Evolutionary conservation across 35 echinoderm and acorn worm species (phyloP), one percentile per base, ranked within the genome.

Genomic region (Amphiura filiformis): DNA sequence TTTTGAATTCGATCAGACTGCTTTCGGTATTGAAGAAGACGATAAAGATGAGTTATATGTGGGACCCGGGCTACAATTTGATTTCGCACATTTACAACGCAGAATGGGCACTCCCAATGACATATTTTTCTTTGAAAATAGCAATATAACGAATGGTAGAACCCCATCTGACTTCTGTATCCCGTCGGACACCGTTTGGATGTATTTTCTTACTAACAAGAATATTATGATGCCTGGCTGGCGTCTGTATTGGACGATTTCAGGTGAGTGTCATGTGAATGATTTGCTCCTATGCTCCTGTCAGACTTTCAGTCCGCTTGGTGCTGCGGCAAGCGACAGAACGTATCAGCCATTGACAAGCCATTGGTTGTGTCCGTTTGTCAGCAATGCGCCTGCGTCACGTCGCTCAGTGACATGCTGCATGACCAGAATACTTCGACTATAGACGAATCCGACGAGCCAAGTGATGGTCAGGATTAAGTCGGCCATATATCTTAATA

Each of bases 41-140:
- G 20, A 80, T 35, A 93, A 93, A 70, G 91, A 93, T 80, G 91
- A 93, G 31, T 79, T 93, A 18, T 93, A 93, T 64, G 81, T 93
- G 76, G 91, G 86, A 31, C 78, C 57, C 14, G 87, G 91, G 34
- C 39, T 93, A 57, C 0, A 9, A 0, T 87, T 82, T 23, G 35
- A 38, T 34, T 49, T 41, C 31, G 31, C 39, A 0, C 22, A 44
- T 11, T 49, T 91, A 36, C 34, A 57, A 1, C 13, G 65, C 26
- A 20, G 47, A 4, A n/a, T n/a, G n/a, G 36, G 13, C 84, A 57
- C 89, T 20, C 56, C 39, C 35, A 82, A 31, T 23, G 86, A 89
- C 32, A 61, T 79, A 39, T 61, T 28, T 31, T 89, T 82, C 47
- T 89, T 83, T 89, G 79, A 82, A 33, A 38, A 56, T 12, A 65